Base-by-base conservation (phyloP, 2,113 vertebrate species). In the Oceanodroma tethys region DNA sequence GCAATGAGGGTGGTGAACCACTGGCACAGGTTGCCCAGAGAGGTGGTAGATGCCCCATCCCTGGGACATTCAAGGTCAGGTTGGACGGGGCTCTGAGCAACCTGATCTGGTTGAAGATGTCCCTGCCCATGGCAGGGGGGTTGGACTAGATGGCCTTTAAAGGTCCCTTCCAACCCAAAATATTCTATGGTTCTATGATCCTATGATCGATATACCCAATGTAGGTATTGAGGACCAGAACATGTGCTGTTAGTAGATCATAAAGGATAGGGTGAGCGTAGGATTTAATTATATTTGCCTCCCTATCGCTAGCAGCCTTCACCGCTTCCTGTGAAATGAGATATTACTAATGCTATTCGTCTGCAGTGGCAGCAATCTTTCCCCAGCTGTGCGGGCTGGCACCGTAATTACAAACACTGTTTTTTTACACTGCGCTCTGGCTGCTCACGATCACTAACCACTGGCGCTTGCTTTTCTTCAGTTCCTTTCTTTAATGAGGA, bases 141-240 rank as follows among this genome's bases (percentile, higher is more conserved):
- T n/a, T n/a, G n/a, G n/a, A n/a, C n/a, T n/a, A n/a, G n/a, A n/a
- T n/a, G n/a, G n/a, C n/a, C n/a, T n/a, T n/a, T n/a, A n/a, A n/a
- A n/a, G n/a, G n/a, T n/a, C n/a, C n/a, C n/a, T n/a, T n/a, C n/a
- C n/a, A n/a, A n/a, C n/a, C n/a, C n/a, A n/a, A n/a, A n/a, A n/a
- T n/a, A n/a, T n/a, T n/a, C n/a, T n/a, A n/a, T n/a, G n/a, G n/a
- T n/a, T n/a, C n/a, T n/a, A n/a, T n/a, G n/a, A n/a, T n/a, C n/a
- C n/a, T n/a, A n/a, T n/a, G 2, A 53, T 63, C 0, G 0, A 20
- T 56, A 43, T 3, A 47, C 26, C 7, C 25, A n/a, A 3, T 8
- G 50, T 5, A 34, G 19, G 18, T 52, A 22, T 7, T 50, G 36
- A 83, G 65, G 38, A 63, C 15, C 25, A 85, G 70, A 79, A 55